Evolutionary conservation across 2,113 vertebrate species (phyloP).

Genomic region (Dasyprocta punctata): DNA sequence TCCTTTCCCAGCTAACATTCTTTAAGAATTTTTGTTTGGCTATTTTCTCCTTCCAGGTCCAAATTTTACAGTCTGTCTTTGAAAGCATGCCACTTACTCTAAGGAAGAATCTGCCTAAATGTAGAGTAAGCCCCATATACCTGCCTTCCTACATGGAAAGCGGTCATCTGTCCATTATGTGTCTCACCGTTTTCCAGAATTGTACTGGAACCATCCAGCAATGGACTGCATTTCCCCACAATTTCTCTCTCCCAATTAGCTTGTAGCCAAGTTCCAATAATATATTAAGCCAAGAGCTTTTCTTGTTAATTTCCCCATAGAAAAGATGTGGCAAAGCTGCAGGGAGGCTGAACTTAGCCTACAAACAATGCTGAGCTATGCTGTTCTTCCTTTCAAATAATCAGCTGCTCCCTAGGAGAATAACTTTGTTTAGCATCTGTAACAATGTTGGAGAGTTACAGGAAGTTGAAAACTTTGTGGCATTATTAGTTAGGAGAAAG

Average conservation of each 20-base stretch:
- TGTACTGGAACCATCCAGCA: neutral
- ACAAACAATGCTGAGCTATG: slow-evolving; percentile 69
- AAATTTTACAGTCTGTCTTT: neutral
- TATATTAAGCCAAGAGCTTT: slow-evolving; percentile 69
- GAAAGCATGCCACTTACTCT: slow-evolving; percentile 8
- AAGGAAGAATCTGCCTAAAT: neutral
- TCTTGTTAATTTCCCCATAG: slow-evolving; percentile 80
- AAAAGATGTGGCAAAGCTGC: slow-evolving; percentile 66
- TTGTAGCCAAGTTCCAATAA: slow-evolving; percentile 70
- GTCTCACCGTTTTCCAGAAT: slow-evolving; percentile 3
- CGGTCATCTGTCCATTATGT: neutral
- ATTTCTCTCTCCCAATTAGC: slow-evolving; percentile 73
- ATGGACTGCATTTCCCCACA: neutral
- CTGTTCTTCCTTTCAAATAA: slow-evolving; percentile 63
- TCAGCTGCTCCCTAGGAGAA: slow-evolving; percentile 67
- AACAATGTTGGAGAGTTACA: slow-evolving; percentile 30
- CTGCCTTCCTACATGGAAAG: neutral
- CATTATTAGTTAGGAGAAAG: slow-evolving; percentile 47
- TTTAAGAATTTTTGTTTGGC: slow-evolving; percentile 35
- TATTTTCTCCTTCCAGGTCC: neutral
- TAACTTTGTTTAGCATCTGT: slow-evolving; percentile 67
- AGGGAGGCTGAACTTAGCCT: slow-evolving; percentile 53
- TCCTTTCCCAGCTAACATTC: slow-evolving; percentile 8
- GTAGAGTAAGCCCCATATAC: neutral
- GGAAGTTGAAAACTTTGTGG: slow-evolving; percentile 17